Evolutionary conservation across 2,113 vertebrate species (phyloP), one percentile per base, ranked within the genome.

Genomic region (Pardalotus punctatus): DNA sequence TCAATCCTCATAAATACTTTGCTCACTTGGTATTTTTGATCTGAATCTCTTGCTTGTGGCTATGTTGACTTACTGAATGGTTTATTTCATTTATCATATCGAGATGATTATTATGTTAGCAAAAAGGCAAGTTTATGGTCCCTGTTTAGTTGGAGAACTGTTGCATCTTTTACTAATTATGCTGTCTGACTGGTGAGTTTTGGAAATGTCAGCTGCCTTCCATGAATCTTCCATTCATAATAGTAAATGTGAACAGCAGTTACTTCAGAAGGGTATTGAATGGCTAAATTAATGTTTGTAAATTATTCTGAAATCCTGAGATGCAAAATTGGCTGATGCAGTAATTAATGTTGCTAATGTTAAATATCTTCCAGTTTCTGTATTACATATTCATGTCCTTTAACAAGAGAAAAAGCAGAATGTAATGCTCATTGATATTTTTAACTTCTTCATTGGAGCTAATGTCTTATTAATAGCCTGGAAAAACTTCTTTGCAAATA

Each of bases 401-500:
- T 88, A 79, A 71, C 24, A 83, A 83, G 69, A 35, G 43, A 88
- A 81, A 4, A 78, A 88, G 33, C n/a, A 91, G 54, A 84, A 90
- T 70, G 33, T 56, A 86, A 74, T 36, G 15, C 43, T 92, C 60
- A 29, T 43, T 70, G 56, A 51, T 31, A 56, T 62, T 92, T 77
- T 81, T 28, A 70, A 83, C 35, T 89, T 51, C 57, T 92, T 94
- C 56, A 76, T 72, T 78, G 70, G 17, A 43, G 29, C 33, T 93
- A 78, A 81, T 87, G 57, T 74, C 67, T 94, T 94, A 89, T 81
- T 95, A 96, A 86, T 71, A 91, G 35, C 22, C 45, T 92, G 77
- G 72, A 83, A 94, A 93, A 95, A 5, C 61, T 43, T 81, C 40
- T 77, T 86, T 72, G 50, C 40, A 71, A 84, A 64, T 83, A 84